Evolutionary conservation across 2,113 vertebrate genomes (phyloP).

Genomic region (Glaucidium brasilianum): DNA sequence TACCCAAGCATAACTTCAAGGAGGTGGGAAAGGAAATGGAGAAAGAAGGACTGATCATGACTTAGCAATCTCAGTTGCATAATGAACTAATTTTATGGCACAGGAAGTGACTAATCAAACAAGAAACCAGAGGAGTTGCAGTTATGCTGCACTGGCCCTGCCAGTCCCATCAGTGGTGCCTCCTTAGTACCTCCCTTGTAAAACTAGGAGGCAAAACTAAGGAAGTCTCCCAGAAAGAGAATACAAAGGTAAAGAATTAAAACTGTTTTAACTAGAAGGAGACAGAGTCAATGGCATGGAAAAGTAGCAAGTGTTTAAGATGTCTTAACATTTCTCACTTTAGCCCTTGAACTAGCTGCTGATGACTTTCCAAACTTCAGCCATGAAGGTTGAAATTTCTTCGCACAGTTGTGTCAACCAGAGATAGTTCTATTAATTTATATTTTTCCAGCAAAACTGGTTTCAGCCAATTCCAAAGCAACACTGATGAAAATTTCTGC

Average conservation of each 20-base stretch:
- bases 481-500: neutral
- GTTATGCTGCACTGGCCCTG: neutral
- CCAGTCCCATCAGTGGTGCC: neutral
- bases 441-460: neutral
- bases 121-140: neutral
- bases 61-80: neutral
- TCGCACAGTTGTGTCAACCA: fast-evolving
- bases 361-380: neutral
- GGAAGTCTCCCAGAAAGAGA: neutral
- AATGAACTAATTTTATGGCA: neutral
- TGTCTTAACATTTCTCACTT: neutral
- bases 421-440: neutral
- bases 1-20: neutral
- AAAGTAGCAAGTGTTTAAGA: neutral
- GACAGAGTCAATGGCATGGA: neutral
- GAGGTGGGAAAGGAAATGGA: neutral
- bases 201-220: neutral
- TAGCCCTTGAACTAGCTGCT: neutral
- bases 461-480: neutral
- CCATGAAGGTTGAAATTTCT: neutral
- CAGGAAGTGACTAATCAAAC: neutral
- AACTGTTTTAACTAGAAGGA: neutral
- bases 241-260: neutral
- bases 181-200: neutral
- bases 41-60: neutral